These are phyloP conservation scores for Microctenopoma stevenorrisi DNA, from an alignment of 2,797 vertebrate genomes.

Conservation along the genomic window DNA sequence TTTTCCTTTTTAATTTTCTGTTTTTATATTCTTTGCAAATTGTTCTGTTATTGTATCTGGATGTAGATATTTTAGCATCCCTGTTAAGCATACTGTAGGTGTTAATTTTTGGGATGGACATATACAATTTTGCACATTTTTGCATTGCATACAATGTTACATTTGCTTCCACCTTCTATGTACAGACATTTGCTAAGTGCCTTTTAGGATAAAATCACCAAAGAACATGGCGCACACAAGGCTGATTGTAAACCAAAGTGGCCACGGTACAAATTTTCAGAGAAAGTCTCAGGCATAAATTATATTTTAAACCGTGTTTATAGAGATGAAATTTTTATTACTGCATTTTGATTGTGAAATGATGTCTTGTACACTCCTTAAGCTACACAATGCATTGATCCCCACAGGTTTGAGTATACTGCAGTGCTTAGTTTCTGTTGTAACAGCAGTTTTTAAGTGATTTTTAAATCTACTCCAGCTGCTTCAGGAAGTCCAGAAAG, in stretches of 20 bases:
- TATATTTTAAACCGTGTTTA: conserved; percentile 17
- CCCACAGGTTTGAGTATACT: conserved; percentile 9
- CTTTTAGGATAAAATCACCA: conserved; percentile 52
- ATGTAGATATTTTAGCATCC: conserved; percentile 11
- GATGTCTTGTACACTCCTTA: conserved; percentile 13
- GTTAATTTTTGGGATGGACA: neutral
- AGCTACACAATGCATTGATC: conserved; percentile 7
- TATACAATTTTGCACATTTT: conserved; percentile 59
- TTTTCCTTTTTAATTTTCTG: conserved; percentile 12
- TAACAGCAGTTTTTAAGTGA: conserved; percentile 11
- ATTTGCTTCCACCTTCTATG: conserved; percentile 21
- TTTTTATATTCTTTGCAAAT: conserved; percentile 45
- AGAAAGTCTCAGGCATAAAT: conserved; percentile 51
- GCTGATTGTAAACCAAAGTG: conserved; percentile 54
- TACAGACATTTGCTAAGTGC: conserved; percentile 46
- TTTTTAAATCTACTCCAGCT: conserved; percentile 34
- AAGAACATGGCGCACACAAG: conserved; percentile 16
- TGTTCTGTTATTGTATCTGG: conserved; percentile 16
- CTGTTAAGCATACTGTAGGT: neutral
- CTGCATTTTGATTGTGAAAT: conserved; percentile 19
- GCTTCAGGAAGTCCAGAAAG: conserved; percentile 33
- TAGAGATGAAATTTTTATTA: conserved; percentile 8
- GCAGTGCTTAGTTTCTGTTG: conserved; percentile 27
- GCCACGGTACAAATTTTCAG: neutral
- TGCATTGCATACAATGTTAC: conserved; percentile 7